Evolutionary conservation across 2,113 vertebrate species (phyloP).

Genomic region (Microcebus ravelobensis): DNA sequence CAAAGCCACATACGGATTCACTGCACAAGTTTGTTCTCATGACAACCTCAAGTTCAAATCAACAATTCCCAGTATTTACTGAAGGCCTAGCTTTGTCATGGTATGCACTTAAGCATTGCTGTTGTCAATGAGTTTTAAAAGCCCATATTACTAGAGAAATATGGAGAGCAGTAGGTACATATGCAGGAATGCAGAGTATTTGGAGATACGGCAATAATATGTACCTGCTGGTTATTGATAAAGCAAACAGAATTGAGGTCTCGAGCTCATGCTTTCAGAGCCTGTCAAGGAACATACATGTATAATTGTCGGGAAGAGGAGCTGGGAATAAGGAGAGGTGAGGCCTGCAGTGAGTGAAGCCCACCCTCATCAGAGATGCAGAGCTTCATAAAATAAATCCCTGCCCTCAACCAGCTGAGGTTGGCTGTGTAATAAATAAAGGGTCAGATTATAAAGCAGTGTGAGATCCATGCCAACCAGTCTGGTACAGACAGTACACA

Average conservation of each 20-base stretch:
- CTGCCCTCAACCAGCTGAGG: not conserved
- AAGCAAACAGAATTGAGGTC: not conserved
- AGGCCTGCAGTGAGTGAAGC: not conserved
- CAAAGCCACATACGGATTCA: not conserved
- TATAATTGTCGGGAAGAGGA: not conserved
- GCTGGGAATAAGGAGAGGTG: not conserved
- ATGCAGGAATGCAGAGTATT: not conserved
- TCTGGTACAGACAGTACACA: not conserved
- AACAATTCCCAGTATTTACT: conserved; percentile 3
- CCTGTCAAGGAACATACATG: not conserved
- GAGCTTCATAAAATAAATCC: not conserved
- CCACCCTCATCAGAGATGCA: not conserved
- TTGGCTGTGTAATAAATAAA: not conserved
- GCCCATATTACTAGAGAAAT: not conserved
- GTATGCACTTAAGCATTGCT: not conserved
- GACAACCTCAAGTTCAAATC: conserved; percentile 41
- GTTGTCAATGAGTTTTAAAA: not conserved
- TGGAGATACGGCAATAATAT: not conserved
- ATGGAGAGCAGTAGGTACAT: not conserved
- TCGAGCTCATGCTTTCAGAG: not conserved
- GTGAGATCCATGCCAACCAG: not conserved
- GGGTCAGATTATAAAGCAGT: not conserved
- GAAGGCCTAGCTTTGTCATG: conserved; percentile 1
- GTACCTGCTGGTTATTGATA: too few species aligned
- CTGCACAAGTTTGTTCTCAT: not conserved